phyloP scores from a whole-genome alignment of 2,888 invertebrate genomes.

The Macaria notata region DNA sequence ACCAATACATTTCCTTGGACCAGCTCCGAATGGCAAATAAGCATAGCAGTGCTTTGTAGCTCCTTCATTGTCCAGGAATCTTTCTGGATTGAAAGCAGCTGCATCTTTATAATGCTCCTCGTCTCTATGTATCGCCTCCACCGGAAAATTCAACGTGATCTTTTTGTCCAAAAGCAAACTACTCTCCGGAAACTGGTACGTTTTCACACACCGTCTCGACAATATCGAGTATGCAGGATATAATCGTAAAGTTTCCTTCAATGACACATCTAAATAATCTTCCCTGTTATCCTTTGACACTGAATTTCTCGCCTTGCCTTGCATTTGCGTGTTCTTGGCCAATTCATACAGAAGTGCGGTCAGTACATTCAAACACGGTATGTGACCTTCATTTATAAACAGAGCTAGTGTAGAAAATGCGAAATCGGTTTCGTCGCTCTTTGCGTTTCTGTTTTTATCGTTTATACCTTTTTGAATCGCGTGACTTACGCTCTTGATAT shows the following conservation, averaged over 20 bases:
- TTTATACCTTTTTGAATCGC: slow-evolving; percentile 51
- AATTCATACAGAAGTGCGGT: slow-evolving; percentile 64
- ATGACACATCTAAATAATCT: slow-evolving; percentile 58
- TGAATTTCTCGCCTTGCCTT: slow-evolving; percentile 54
- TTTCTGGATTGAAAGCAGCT: slow-evolving; percentile 60
- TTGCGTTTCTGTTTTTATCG: slow-evolving; percentile 46
- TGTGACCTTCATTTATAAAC: slow-evolving; percentile 70
- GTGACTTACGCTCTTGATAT: slow-evolving; percentile 52
- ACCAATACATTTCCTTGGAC: slow-evolving; percentile 74
- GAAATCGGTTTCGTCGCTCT: slow-evolving; percentile 49
- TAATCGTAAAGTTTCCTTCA: slow-evolving; percentile 69
- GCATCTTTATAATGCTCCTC: slow-evolving; percentile 58
- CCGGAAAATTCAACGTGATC: slow-evolving; percentile 63
- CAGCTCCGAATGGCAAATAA: slow-evolving; percentile 70
- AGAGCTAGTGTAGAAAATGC: slow-evolving; percentile 56
- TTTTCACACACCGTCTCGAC: slow-evolving; percentile 63
- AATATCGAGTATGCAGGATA: slow-evolving; percentile 68
- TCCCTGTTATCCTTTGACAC: slow-evolving; percentile 45
- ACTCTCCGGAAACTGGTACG: slow-evolving; percentile 60
- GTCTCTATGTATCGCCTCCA: slow-evolving; percentile 65
- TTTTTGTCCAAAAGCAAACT: slow-evolving; percentile 61
- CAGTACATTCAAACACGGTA: slow-evolving; percentile 61
- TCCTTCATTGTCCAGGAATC: slow-evolving; percentile 55
- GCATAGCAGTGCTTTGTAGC: slow-evolving; percentile 48
- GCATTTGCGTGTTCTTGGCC: slow-evolving; percentile 54